Conservation (phyloP, 2,113 vertebrate genomes). For the Plotosus lineatus region DNA sequence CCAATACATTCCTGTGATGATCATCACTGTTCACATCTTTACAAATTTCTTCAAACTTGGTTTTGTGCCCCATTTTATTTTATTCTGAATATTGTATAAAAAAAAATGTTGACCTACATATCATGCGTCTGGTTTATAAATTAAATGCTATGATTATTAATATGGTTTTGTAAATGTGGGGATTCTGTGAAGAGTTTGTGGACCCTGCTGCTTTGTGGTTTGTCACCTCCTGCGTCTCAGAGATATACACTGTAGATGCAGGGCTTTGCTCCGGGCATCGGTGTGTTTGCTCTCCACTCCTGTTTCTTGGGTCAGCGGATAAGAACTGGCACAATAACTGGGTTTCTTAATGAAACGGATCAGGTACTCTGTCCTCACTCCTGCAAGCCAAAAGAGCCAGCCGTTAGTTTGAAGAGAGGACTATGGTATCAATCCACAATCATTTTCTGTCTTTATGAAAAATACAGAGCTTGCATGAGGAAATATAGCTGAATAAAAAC, state of each 20-base stretch:
- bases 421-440: background rate
- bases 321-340: constrained; percentile 73
- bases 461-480: background rate
- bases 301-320: constrained; percentile 66
- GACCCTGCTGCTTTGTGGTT: background rate
- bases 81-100: constrained; percentile 29
- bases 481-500: constrained; percentile 48
- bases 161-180: background rate
- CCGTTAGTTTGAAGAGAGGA: background rate
- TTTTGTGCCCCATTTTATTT: constrained; percentile 4
- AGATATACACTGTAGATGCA: constrained; percentile 85
- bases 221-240: constrained; percentile 76
- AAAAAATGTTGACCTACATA: constrained; percentile 8
- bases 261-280: constrained; percentile 83
- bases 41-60: constrained; percentile 11
- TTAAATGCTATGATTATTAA: background rate
- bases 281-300: constrained; percentile 67
- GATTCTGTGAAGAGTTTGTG: background rate
- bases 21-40: background rate
- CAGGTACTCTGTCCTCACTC: constrained; percentile 38
- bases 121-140: background rate
- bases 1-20: background rate
- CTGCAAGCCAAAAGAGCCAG: constrained; percentile 51
- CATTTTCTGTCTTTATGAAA: background rate
- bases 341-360: constrained; percentile 75